These are phyloP conservation scores for Ptychobarbus kaznakovi DNA, from an alignment of 2,797 vertebrate species.

Conservation along the genomic window DNA sequence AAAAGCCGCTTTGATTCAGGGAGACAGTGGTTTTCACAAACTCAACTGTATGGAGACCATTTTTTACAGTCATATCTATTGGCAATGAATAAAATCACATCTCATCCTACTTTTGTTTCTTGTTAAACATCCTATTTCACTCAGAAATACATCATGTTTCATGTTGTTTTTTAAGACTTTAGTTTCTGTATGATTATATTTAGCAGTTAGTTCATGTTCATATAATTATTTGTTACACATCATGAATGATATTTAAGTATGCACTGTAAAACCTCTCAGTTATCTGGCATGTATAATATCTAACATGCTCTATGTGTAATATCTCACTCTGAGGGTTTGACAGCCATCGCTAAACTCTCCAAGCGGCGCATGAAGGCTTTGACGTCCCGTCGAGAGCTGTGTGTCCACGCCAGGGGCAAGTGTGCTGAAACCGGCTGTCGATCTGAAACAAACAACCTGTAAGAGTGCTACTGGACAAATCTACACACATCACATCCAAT, in stretches of 20 bases:
- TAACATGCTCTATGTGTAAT: neutral
- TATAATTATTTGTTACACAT: neutral
- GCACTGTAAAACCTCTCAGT: neutral
- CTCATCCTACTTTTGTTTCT: neutral
- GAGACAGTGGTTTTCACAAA: neutral
- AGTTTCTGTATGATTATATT: neutral
- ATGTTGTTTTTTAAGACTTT: neutral
- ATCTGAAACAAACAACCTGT: constrained; percentile 67
- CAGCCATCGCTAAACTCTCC: constrained; percentile 66
- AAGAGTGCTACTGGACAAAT: neutral
- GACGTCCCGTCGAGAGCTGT: constrained; percentile 68
- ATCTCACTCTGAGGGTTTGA: constrained; percentile 53
- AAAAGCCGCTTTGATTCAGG: neutral
- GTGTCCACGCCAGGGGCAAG: constrained; percentile 78
- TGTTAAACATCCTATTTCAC: neutral
- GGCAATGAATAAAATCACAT: neutral
- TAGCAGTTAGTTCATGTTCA: neutral
- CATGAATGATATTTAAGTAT: neutral
- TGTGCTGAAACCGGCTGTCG: constrained; percentile 69
- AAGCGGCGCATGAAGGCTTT: constrained; percentile 70
- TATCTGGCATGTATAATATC: neutral
- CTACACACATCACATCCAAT: neutral
- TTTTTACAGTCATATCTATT: neutral
- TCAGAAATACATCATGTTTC: neutral
- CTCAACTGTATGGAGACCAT: neutral